Evolutionary conservation across 2,113 vertebrate genomes (phyloP).

Genomic region (Regulus satrapa): DNA sequence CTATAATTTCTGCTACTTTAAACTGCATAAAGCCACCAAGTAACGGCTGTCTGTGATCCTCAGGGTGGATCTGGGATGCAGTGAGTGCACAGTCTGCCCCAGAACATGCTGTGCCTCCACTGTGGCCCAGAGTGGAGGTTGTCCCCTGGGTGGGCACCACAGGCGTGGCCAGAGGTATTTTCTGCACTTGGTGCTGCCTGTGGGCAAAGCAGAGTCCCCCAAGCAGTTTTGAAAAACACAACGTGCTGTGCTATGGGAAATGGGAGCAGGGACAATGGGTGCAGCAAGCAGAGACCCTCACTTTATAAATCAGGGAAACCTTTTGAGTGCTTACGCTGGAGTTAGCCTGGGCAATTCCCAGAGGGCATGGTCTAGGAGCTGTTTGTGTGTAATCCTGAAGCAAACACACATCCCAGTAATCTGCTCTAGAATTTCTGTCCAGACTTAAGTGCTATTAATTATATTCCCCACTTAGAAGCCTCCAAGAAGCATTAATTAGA

Average conservation of each 20-base stretch:
- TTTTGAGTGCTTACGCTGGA: background rate
- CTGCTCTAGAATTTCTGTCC: background rate
- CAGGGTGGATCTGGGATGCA: background rate
- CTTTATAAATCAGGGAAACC: background rate
- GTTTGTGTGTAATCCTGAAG: conserved; percentile 18
- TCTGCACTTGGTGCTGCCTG: background rate
- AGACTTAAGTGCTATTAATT: conserved; percentile 60
- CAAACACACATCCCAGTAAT: conserved; percentile 39
- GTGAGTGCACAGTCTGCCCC: background rate
- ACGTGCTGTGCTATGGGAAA: accelerated
- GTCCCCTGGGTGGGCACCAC: background rate
- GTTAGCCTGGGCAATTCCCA: background rate
- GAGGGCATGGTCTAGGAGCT: background rate
- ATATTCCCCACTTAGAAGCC: conserved; percentile 13
- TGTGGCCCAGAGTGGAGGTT: background rate
- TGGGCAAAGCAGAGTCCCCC: background rate
- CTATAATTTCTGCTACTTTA: background rate
- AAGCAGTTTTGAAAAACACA: background rate
- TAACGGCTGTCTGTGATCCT: background rate
- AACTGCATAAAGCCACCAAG: background rate
- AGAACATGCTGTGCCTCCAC: background rate
- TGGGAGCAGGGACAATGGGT: background rate
- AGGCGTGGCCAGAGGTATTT: background rate
- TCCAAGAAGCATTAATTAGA: conserved; percentile 53
- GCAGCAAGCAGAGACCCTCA: background rate